These are phyloP conservation scores for Drosophila maculinotata DNA, from an alignment of 2,888 invertebrate species.

Conservation along the genomic window DNA sequence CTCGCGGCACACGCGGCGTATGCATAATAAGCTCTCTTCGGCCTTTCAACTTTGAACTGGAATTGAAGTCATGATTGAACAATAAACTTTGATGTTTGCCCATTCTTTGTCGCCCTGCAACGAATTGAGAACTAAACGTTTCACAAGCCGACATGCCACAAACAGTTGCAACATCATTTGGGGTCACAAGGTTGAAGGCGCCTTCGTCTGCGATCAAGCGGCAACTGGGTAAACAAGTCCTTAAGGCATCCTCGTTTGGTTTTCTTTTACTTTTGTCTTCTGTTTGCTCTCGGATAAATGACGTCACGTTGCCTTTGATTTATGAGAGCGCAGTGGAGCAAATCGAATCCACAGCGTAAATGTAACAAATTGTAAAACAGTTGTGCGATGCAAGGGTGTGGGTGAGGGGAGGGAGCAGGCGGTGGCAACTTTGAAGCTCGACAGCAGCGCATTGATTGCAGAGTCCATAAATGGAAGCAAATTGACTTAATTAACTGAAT, in stretches of 20 bases:
- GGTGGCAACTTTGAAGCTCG: too few relatives aligned
- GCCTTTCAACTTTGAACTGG: constrained; percentile 44
- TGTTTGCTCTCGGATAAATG: constrained; percentile 35
- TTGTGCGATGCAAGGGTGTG: constrained; percentile 1
- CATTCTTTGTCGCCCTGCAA: constrained; percentile 18
- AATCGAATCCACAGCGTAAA: constrained; percentile 33
- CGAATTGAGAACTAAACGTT: constrained; percentile 3
- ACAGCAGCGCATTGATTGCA: constrained; percentile 17
- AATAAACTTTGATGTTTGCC: constrained; percentile 17
- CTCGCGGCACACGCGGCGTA: constrained; percentile 18
- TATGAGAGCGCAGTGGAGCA: constrained; percentile 51
- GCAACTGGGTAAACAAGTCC: constrained; percentile 44
- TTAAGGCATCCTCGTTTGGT: constrained; percentile 17
- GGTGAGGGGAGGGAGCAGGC: neutral
- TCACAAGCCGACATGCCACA: constrained; percentile 19
- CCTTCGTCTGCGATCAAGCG: constrained; percentile 48
- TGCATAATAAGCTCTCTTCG: constrained; percentile 26
- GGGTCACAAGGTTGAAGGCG: constrained; percentile 44
- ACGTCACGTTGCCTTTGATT: constrained; percentile 66
- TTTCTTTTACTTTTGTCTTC: neutral
- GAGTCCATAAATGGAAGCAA: constrained; percentile 15
- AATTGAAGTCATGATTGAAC: constrained; percentile 9
- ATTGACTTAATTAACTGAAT: constrained; percentile 45
- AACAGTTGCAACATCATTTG: constrained; percentile 50
- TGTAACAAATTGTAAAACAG: constrained; percentile 36